Base-by-base conservation (phyloP, 2,113 vertebrate genomes). In the Vulpes vulpes region DNA sequence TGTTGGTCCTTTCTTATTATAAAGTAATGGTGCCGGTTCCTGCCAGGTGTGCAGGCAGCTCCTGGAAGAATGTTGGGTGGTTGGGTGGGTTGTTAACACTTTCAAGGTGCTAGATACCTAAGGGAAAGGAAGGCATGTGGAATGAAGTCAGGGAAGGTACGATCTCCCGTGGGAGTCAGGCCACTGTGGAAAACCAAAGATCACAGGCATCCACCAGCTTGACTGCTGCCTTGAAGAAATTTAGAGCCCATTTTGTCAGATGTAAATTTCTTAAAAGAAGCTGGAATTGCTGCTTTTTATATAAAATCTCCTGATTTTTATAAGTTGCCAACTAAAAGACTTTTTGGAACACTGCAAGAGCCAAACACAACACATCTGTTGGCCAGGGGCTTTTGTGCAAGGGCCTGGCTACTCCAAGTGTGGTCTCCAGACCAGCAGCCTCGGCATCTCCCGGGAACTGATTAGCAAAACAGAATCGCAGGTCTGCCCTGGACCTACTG, bases 1-100 rank as follows among this genome's bases (percentile, higher is more conserved):
- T 23, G 14, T 78, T 51, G 89, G 74, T 71, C 60, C 67, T 91
- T 94, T 95, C 55, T 97, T 78, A 25, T 15, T 86, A 59, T 73
- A 95, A 92, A 96, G n/a, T 22, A 80, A 88, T 30, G 57, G 65
- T 11, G 20, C 81, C 84, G 25, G 3, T 91, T 73, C 51, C 94
- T 96, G 83, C 81, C 92, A 95, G 69, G 80, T 64, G 23, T 95
- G 64, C 79, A 57, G 22, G 55, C 38, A 91, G 20, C 30, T 93
- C 19, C 51, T n/a, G 49, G 76, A 91, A 74, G 73, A 89, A 74
- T 43, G 51, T 27, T 51, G 80, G 49, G 55, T 78, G 17, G 22
- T 73, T 49, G 38, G 43, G 35, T 55, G 78, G 51, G 17, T 60
- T 84, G 59, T 93, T 89, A 78, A 73, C 59, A 62, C 81, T 85